phyloP scores from a whole-genome alignment of 2,888 invertebrate species.

The Drosophila atroscutellata region DNA sequence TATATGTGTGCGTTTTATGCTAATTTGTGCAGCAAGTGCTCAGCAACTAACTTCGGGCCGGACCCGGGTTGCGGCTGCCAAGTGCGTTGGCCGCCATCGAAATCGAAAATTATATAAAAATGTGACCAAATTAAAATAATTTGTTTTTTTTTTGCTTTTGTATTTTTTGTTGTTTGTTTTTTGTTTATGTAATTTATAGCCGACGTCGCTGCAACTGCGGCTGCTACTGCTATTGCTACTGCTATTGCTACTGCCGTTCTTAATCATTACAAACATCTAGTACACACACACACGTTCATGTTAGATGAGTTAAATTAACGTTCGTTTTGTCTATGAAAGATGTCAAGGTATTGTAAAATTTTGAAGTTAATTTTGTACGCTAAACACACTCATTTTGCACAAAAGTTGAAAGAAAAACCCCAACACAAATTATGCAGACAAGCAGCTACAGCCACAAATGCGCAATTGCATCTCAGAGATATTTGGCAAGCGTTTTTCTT shows the following conservation, averaged over 20 bases:
- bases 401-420: conserved; percentile 3
- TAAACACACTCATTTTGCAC: conserved; percentile 57
- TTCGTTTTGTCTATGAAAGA: conserved; percentile 76
- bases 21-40: conserved; percentile 37
- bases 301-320: conserved; percentile 80
- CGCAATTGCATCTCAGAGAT: conserved; percentile 5
- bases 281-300: conserved; percentile 42
- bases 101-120: conserved; percentile 42
- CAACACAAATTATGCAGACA: conserved; percentile 16
- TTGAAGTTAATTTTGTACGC: conserved; percentile 60
- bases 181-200: conserved; percentile 42
- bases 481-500: neutral
- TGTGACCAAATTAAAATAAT: conserved; percentile 66
- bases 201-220: conserved; percentile 18
- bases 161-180: conserved; percentile 40
- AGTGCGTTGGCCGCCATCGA: conserved; percentile 37
- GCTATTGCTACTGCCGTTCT: conserved; percentile 23
- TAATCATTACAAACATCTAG: conserved; percentile 39
- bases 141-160: conserved; percentile 26
- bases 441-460: neutral
- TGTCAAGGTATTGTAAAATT: conserved; percentile 78
- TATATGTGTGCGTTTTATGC: conserved; percentile 29
- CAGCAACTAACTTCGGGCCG: conserved; percentile 9
- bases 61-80: conserved; percentile 9
- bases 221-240: conserved; percentile 1